Conservation (phyloP, 2,888 invertebrate species). For the Oscheius myriophilus region DNA sequence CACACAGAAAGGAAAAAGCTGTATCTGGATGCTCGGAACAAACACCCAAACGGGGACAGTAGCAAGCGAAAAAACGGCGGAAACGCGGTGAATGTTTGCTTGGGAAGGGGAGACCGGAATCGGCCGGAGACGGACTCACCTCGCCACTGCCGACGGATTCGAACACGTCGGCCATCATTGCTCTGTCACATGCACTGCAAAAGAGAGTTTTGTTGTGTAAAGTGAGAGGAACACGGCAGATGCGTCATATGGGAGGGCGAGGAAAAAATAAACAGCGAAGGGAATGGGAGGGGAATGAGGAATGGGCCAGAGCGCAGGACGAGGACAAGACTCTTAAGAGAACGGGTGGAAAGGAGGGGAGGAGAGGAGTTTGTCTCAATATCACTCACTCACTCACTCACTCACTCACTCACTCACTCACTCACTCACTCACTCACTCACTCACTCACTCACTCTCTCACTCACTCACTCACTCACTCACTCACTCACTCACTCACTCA, state of each 20-base stretch:
- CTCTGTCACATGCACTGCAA: conserved; percentile 6
- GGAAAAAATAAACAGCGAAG: conserved; percentile 3
- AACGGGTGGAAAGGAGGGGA: conserved; percentile 13
- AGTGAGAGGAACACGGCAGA: not conserved
- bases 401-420: no score
- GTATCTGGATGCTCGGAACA: no score
- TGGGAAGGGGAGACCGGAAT: conserved; percentile 7
- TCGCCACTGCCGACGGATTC: conserved; percentile 18
- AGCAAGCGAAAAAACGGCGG: no score
- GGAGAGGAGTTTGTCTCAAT: no score
- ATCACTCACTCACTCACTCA: no score
- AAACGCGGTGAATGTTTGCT: no score
- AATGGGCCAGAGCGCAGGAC: conserved; percentile 21
- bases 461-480: no score
- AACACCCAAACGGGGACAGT: no score
- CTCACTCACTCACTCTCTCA: conserved; percentile 6
- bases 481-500: no score
- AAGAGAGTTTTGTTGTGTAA: not conserved
- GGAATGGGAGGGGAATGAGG: conserved; percentile 3
- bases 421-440: no score
- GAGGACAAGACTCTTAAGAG: conserved; percentile 13
- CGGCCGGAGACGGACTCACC: conserved; percentile 7
- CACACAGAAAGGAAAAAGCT: no score
- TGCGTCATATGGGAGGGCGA: not conserved
- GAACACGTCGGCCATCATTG: conserved; percentile 19